A percentile compares a stretch with the other conserved stretches of the same genome.
Conservation (phyloP, 2,797 vertebrate genomes). For the Semaprochilodus insignis region DNA sequence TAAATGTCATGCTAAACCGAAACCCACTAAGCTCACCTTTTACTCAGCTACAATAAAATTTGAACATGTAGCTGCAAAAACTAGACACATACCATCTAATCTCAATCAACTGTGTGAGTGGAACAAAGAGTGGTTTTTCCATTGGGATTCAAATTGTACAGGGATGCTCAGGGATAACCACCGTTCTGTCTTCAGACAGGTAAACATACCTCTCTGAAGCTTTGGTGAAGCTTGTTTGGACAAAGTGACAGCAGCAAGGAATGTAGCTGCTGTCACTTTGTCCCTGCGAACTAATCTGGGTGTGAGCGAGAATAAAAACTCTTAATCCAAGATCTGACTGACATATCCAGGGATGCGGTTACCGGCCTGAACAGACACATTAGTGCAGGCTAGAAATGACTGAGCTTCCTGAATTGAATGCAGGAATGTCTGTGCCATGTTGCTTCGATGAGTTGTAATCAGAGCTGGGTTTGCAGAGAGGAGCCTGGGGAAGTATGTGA, state of each 20-base stretch:
- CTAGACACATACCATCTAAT: neutral
- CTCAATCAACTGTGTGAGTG: neutral
- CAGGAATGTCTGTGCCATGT: slow-evolving; percentile 1
- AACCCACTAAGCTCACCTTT: neutral
- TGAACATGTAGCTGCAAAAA: neutral
- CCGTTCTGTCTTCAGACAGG: neutral
- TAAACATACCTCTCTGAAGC: slow-evolving; percentile 11
- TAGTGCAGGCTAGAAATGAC: slow-evolving; percentile 7
- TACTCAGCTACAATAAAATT: neutral
- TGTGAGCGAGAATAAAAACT: slow-evolving; percentile 33
- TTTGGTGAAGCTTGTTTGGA: slow-evolving; percentile 17
- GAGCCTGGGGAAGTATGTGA: slow-evolving; percentile 4
- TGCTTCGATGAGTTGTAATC: slow-evolving; percentile 18
- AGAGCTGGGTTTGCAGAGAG: neutral
- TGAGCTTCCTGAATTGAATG: slow-evolving; percentile 14
- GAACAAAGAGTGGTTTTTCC: neutral
- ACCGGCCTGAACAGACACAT: slow-evolving; percentile 19
- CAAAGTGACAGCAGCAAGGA: slow-evolving; percentile 28
- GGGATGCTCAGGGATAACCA: neutral
- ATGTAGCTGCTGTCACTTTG: neutral
- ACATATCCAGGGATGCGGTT: slow-evolving; percentile 6
- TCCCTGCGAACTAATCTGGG: slow-evolving; percentile 22
- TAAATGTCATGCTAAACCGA: slow-evolving; percentile 38
- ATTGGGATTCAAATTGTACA: neutral
- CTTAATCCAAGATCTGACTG: slow-evolving; percentile 11